These are phyloP conservation scores for Drosophila pandora DNA, from an alignment of 1,140 invertebrate genomes.

Conservation along the genomic window DNA sequence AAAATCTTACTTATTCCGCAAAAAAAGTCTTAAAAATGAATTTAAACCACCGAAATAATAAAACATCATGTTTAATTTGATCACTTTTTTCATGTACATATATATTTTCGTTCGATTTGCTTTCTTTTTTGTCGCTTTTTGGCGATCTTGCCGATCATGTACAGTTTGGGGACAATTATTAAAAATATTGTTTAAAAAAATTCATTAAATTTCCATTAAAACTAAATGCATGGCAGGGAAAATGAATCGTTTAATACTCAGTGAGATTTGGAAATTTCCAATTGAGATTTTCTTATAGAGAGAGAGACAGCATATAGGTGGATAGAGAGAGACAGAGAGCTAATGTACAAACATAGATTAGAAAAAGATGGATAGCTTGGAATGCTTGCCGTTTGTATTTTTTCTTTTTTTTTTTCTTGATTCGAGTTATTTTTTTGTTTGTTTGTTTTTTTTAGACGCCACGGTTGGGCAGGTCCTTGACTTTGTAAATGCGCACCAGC, in stretches of 20 bases:
- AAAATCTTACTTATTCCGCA: too few species aligned
- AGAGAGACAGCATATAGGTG: not conserved
- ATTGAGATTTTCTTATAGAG: slow-evolving; percentile 9
- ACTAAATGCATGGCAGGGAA: slow-evolving; percentile 19
- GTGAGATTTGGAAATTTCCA: slow-evolving; percentile 16
- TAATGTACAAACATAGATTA: slow-evolving; percentile 37
- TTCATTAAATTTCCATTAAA: slow-evolving; percentile 10
- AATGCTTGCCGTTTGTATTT: not conserved
- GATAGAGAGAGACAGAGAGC: not conserved
- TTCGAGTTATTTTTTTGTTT: not conserved
- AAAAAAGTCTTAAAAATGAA: not conserved
- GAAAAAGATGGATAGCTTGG: slow-evolving; percentile 15
- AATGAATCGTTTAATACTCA: slow-evolving; percentile 34
- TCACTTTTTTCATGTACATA: slow-evolving; percentile 34
- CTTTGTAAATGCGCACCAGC: slow-evolving; percentile 97
- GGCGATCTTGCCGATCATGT: slow-evolving; percentile 1
- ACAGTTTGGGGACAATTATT: slow-evolving; percentile 8
- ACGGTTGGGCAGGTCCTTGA: slow-evolving; percentile 94
- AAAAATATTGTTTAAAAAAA: slow-evolving; percentile 15
- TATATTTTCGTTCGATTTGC: slow-evolving; percentile 40
- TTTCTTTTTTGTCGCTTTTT: not conserved
- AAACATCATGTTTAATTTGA: not conserved
- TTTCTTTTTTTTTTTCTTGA: not conserved
- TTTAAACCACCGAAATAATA: not conserved
- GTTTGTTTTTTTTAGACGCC: slow-evolving; percentile 86